Evolutionary conservation across 2,113 vertebrate genomes (phyloP), one percentile per base, ranked within the genome.

Genomic region (Sprattus sprattus): DNA sequence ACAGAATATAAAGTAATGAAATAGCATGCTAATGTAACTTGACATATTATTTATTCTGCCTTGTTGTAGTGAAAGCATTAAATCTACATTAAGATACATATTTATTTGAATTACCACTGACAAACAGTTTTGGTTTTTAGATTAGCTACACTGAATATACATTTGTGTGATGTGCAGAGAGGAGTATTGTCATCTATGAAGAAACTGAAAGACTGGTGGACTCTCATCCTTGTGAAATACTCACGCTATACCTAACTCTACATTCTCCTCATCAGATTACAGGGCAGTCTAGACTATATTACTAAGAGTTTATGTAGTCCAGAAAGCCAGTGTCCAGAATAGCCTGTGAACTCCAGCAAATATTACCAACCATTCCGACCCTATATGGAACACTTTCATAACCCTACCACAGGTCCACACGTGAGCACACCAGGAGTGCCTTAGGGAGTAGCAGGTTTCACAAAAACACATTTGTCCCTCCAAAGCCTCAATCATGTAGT

Each of bases 381-480:
- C 8, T 13, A 28, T 39, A 4, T 78, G 71, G 71, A 78, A 78
- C 6, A 57, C 64, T 67, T 28, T 25, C n/a, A 67, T 28, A 25
- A 28, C 25, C 2, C 54, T 20, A 10, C n/a, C 64, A 39, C 28
- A 44, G 16, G 39, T 3, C 28, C 11, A 13, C 9, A 39, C 15
- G 71, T 32, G 11, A 78, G 71, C 11, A 32, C 71, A 78, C 71
- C 28, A 78, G 71, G 10, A 39, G 13, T 39, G 71, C 71, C 71
- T 39, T 32, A 16, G 71, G 32, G 71, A 78, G 71, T 78, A 78
- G 64, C 32, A 39, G 71, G 32, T 78, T 78, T 78, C 71, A 78
- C 28, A 78, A 78, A 78, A 78, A 78, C 28, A 75, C 67, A 78
- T 78, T 78, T 78, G 71, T 78, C 28, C 71, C 32, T 39, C 71